phyloP scores from a whole-genome alignment of 1,140 invertebrate genomes.

The Harpegnathos saltator region DNA sequence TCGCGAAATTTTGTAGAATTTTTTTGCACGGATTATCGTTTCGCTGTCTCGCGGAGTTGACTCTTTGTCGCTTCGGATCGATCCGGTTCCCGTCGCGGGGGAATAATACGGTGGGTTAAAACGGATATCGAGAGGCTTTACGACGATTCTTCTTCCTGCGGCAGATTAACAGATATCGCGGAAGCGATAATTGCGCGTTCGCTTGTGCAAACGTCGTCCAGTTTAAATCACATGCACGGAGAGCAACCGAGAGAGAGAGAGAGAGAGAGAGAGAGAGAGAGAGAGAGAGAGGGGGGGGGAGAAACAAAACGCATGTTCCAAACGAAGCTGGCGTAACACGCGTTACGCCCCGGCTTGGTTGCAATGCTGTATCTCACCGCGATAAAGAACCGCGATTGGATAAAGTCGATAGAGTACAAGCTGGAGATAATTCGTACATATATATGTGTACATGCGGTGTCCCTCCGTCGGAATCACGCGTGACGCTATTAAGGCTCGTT shows the following conservation, averaged over 20 bases:
- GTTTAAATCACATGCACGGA: not conserved
- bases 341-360: not conserved
- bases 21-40: too few relatives aligned
- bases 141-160: not conserved
- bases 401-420: not conserved
- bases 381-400: not conserved
- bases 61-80: too few relatives aligned
- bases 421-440: slow-evolving; percentile 30
- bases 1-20: too few relatives aligned
- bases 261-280: too few relatives aligned
- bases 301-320: too few relatives aligned
- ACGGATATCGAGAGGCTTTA: too few relatives aligned
- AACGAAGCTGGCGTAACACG: too few relatives aligned
- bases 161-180: slow-evolving; percentile 4
- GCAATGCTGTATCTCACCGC: not conserved
- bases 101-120: too few relatives aligned
- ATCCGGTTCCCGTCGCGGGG: too few relatives aligned
- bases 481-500: slow-evolving; percentile 51
- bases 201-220: not conserved
- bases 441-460: not conserved
- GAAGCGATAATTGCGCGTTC: not conserved
- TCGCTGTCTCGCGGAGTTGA: too few relatives aligned
- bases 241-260: too few relatives aligned
- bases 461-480: slow-evolving; percentile 23
- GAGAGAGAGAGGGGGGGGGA: too few relatives aligned